Percentiles rank a stretch among this genome's conserved stretches.
Conservation (phyloP, 2,888 invertebrate species). For the Drosophila imparisetae region DNA sequence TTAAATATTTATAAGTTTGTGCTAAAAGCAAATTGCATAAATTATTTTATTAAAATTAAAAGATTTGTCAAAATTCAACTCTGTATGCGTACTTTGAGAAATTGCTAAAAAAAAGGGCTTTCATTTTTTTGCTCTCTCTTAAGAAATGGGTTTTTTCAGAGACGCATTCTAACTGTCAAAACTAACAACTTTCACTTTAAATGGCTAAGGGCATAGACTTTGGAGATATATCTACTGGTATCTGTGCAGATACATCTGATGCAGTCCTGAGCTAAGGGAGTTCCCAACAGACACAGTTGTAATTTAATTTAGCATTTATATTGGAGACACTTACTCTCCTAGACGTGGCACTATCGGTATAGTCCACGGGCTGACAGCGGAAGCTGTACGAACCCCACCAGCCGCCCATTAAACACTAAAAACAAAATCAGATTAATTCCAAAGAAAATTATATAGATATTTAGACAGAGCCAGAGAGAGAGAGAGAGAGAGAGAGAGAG, state of each 20-base stretch:
- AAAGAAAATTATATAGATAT: conserved; percentile 44
- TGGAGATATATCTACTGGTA: not conserved
- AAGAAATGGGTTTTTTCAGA: not conserved
- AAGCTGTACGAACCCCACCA: conserved; percentile 96
- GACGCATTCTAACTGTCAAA: not conserved
- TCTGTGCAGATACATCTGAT: not conserved
- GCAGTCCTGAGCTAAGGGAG: not conserved
- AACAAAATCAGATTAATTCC: conserved; percentile 79
- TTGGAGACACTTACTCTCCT: conserved; percentile 90
- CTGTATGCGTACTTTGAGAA: not conserved
- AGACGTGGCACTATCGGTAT: conserved; percentile 91
- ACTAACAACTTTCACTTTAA: conserved; percentile 21
- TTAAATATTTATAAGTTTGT: conserved; percentile 3
- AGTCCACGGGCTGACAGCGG: conserved; percentile 96
- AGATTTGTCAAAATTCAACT: too few species aligned
- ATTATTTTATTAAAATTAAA: not conserved
- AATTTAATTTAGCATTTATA: conserved; percentile 2
- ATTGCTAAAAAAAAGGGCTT: not conserved
- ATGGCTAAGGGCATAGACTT: conserved; percentile 1
- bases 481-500: conserved; percentile 14
- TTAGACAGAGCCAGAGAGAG: conserved; percentile 12
- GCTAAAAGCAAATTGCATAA: conserved; percentile 31
- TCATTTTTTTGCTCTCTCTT: not conserved
- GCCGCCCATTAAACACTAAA: conserved; percentile 94
- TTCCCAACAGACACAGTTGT: conserved; percentile 28